Evolutionary conservation across 2,113 vertebrate species (phyloP).

Genomic region (human (Homo sapiens)): GRCh38 chr20:59609001-59609500

Average conservation of each 20-base stretch:
- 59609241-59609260: neutral
- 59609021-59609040: neutral
- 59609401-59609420: neutral
- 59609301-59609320: neutral
- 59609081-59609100: neutral
- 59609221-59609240: neutral
- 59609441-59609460: neutral
- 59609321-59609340: neutral
- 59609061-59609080: neutral
- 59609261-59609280: neutral
- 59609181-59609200: neutral
- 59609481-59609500: rapidly evolving
- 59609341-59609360: neutral
- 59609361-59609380: neutral
- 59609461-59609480: no score
- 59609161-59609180: neutral
- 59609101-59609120: neutral
- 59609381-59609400: neutral
- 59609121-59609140: rapidly evolving
- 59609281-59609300: rapidly evolving
- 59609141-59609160: neutral
- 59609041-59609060: neutral
- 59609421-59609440: rapidly evolving
- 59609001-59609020: rapidly evolving
- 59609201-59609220: neutral